Evolutionary conservation across 2,113 vertebrate genomes (phyloP).

Genomic region (Euleptes europaea): DNA sequence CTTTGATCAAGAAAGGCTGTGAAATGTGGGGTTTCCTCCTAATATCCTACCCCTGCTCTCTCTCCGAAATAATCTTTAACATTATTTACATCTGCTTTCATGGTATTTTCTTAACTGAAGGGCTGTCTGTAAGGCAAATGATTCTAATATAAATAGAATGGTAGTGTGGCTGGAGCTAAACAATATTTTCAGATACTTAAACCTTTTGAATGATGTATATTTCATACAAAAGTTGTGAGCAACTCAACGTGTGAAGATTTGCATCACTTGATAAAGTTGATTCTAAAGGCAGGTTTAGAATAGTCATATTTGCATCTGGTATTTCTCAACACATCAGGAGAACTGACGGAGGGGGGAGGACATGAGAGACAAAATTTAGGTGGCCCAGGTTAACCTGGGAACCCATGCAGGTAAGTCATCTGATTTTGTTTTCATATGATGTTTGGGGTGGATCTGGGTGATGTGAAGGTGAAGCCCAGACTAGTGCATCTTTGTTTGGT

Average conservation of each 20-base stretch:
- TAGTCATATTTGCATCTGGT: not conserved
- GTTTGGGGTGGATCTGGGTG: no score
- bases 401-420: no score
- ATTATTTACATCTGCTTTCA: slow-evolving; percentile 7
- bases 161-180: not conserved
- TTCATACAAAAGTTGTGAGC: slow-evolving; percentile 27
- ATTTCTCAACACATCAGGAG: not conserved
- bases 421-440: no score
- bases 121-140: not conserved
- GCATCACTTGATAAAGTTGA: not conserved
- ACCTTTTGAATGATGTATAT: not conserved
- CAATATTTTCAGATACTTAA: not conserved
- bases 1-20: not conserved
- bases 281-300: not conserved
- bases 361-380: no score
- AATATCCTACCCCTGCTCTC: not conserved
- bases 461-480: no score
- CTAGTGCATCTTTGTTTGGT: no score
- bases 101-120: not conserved
- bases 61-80: not conserved
- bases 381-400: no score
- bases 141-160: not conserved
- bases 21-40: not conserved
- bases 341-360: no score
- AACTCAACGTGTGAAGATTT: slow-evolving; percentile 24